A percentile compares a stretch with the other conserved stretches of the same genome.
Evolutionary conservation across 2,113 vertebrate species (phyloP).

Genomic region (Athene cunicularia): DNA sequence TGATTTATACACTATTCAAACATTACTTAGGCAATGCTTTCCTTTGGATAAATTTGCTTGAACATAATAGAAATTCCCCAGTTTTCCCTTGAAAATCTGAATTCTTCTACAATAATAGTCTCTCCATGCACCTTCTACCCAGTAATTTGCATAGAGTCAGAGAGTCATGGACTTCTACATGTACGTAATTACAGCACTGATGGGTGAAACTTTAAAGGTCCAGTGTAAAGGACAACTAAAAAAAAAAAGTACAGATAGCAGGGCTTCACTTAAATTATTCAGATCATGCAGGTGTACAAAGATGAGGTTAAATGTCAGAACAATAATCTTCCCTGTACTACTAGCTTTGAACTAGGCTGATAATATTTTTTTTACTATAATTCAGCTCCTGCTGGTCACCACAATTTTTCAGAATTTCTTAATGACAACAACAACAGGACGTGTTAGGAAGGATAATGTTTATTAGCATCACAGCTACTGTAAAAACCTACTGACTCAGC

Average conservation of each 20-base stretch:
- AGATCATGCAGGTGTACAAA: constrained; percentile 1
- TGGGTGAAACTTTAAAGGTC: neutral
- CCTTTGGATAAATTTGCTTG: constrained; percentile 60
- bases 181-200: neutral
- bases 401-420: neutral
- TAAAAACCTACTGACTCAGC: neutral
- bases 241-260: neutral
- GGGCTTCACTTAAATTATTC: neutral
- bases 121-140: neutral
- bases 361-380: neutral
- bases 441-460: neutral
- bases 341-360: neutral
- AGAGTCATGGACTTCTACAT: neutral
- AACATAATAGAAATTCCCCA: constrained; percentile 44
- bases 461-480: neutral
- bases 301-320: constrained; percentile 5
- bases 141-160: neutral
- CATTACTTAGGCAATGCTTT: constrained; percentile 59
- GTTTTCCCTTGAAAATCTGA: constrained; percentile 57
- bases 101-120: neutral
- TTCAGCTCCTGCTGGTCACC: neutral
- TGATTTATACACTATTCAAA: constrained; percentile 70
- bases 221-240: neutral
- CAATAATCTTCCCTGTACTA: neutral
- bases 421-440: neutral